These are phyloP conservation scores for Myrmophylax atrothorax DNA, from an alignment of 2,113 vertebrate species.

Conservation along the genomic window DNA sequence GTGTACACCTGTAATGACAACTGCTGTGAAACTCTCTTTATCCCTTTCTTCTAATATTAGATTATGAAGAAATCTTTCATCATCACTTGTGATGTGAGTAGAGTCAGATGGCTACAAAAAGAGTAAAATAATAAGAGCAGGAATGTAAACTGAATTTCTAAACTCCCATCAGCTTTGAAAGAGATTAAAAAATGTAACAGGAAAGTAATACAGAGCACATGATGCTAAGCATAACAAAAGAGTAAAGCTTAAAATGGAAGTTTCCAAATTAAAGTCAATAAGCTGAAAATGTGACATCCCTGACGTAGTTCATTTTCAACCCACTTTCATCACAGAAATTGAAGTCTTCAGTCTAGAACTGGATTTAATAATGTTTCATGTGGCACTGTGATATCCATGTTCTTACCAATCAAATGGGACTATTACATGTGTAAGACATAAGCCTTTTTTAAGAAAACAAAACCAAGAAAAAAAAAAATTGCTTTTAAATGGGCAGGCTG, in stretches of 20 bases:
- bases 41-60: slow-evolving; percentile 84
- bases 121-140: neutral
- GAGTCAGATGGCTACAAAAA: slow-evolving; percentile 83
- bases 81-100: slow-evolving; percentile 78
- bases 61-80: slow-evolving; percentile 83
- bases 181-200: neutral
- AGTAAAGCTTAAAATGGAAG: neutral
- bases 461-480: neutral
- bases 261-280: neutral
- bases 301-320: neutral
- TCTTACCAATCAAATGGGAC: neutral
- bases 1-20: slow-evolving; percentile 86
- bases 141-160: neutral
- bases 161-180: neutral
- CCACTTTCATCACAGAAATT: neutral
- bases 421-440: neutral
- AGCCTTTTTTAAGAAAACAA: neutral
- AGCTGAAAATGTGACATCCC: neutral
- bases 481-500: neutral
- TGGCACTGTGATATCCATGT: neutral
- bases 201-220: neutral
- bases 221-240: neutral
- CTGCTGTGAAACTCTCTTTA: slow-evolving; percentile 89
- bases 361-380: neutral
- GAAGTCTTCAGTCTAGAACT: neutral